Conservation (phyloP, 2,888 invertebrate genomes). For the Ochropleura leucogaster region DNA sequence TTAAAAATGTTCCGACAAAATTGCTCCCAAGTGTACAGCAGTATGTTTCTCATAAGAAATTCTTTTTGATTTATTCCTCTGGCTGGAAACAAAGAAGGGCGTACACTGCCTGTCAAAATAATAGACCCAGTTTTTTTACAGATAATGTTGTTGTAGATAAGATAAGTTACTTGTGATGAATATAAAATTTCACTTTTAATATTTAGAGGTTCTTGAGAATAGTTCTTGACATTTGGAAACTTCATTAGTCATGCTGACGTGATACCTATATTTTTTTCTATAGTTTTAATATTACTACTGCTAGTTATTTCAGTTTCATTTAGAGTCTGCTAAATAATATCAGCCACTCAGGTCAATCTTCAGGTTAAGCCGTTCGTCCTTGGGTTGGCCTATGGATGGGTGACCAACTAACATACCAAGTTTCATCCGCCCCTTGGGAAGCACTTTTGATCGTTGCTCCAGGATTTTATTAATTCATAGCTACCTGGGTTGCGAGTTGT, state of each 20-base stretch:
- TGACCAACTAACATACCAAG: too few relatives aligned
- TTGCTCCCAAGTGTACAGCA: slow-evolving; percentile 56
- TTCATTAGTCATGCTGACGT: background rate
- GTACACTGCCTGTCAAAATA: slow-evolving; percentile 60
- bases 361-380: too few relatives aligned
- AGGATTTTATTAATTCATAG: too few relatives aligned
- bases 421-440: too few relatives aligned
- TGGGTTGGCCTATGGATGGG: too few relatives aligned
- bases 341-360: too few relatives aligned
- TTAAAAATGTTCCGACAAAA: slow-evolving; percentile 39
- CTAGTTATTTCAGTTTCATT: background rate
- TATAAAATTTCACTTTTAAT: slow-evolving; percentile 3
- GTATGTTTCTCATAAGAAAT: slow-evolving; percentile 65
- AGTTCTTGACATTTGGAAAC: background rate
- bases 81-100: slow-evolving; percentile 49
- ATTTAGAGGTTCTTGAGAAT: background rate
- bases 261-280: background rate
- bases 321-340: background rate
- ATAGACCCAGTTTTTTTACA: slow-evolving; percentile 35
- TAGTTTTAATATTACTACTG: background rate
- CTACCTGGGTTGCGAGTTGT: too few relatives aligned
- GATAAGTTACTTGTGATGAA: slow-evolving; percentile 21
- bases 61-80: slow-evolving; percentile 68
- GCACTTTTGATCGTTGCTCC: too few relatives aligned
- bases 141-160: slow-evolving; percentile 21